Conservation (phyloP, 1,140 invertebrate genomes). For the Euschistus heros region DNA sequence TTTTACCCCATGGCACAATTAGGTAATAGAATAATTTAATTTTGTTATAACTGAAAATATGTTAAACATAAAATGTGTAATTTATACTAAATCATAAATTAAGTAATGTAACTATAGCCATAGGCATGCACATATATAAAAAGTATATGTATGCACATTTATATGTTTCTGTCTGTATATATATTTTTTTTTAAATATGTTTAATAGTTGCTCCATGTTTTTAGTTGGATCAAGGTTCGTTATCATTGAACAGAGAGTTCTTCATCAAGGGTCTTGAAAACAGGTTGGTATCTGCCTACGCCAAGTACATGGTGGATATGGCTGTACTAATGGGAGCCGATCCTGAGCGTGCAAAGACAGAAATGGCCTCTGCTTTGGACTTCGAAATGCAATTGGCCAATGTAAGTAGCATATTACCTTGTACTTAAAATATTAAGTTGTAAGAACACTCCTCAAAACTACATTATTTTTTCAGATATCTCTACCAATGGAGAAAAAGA, state of each 20-base stretch:
- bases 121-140: too few species aligned
- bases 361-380: constrained; percentile 70
- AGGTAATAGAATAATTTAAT: too few species aligned
- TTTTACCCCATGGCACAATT: too few species aligned
- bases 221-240: constrained; percentile 82
- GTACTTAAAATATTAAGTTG: not conserved
- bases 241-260: constrained; percentile 82
- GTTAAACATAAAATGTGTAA: too few species aligned
- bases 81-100: too few species aligned
- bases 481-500: constrained; percentile 75
- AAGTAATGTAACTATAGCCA: too few species aligned
- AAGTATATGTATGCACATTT: too few species aligned
- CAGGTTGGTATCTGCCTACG: constrained; percentile 67
- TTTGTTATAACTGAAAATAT: too few species aligned
- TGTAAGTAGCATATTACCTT: constrained; percentile 43
- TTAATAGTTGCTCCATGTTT: constrained; percentile 23
- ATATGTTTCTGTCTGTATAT: too few species aligned
- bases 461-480: constrained; percentile 56
- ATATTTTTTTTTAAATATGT: too few species aligned
- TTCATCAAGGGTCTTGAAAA: constrained; percentile 71
- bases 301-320: constrained; percentile 76
- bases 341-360: constrained; percentile 49
- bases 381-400: constrained; percentile 93
- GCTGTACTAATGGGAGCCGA: constrained; percentile 79
- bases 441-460: not conserved